These are phyloP conservation scores for Parelbella ahira DNA, from an alignment of 2,888 invertebrate genomes.

Conservation along the genomic window DNA sequence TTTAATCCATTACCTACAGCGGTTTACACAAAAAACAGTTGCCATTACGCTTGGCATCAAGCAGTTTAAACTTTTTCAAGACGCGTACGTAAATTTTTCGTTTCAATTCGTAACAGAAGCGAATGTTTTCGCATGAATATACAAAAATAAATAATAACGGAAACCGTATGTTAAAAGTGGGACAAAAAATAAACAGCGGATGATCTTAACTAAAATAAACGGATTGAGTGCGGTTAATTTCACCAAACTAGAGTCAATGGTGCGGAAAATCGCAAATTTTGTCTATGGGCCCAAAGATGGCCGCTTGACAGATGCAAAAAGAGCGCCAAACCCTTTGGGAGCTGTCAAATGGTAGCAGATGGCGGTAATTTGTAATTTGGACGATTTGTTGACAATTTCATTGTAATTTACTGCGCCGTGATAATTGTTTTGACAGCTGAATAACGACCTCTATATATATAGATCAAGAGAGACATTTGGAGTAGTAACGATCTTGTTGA, in stretches of 20 bases:
- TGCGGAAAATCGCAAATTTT: constrained; percentile 72
- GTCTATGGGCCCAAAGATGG: constrained; percentile 62
- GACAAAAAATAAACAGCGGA: constrained; percentile 30
- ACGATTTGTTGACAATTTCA: constrained; percentile 63
- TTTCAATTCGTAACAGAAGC: constrained; percentile 9
- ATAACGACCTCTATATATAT: no score
- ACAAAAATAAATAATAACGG: constrained; percentile 29
- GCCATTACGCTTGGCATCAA: constrained; percentile 2
- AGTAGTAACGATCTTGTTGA: no score
- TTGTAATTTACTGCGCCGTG: constrained; percentile 66
- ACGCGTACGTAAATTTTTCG: constrained; percentile 1
- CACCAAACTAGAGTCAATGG: constrained; percentile 65
- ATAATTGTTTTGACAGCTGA: constrained; percentile 63
- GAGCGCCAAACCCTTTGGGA: constrained; percentile 76
- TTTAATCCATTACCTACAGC: no score
- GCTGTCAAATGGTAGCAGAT: constrained; percentile 62
- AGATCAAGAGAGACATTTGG: no score
- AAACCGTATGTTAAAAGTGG: constrained; percentile 6
- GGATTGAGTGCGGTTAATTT: constrained; percentile 62
- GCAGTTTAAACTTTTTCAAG: constrained; percentile 3
- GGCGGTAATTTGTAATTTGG: constrained; percentile 66
- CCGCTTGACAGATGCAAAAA: constrained; percentile 60
- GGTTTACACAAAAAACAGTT: constrained; percentile 5
- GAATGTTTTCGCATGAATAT: constrained; percentile 19
- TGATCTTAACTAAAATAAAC: constrained; percentile 44